These are phyloP conservation scores for Oncorhynchus clarkii DNA, from an alignment of 2,113 vertebrate species.

Conservation along the genomic window DNA sequence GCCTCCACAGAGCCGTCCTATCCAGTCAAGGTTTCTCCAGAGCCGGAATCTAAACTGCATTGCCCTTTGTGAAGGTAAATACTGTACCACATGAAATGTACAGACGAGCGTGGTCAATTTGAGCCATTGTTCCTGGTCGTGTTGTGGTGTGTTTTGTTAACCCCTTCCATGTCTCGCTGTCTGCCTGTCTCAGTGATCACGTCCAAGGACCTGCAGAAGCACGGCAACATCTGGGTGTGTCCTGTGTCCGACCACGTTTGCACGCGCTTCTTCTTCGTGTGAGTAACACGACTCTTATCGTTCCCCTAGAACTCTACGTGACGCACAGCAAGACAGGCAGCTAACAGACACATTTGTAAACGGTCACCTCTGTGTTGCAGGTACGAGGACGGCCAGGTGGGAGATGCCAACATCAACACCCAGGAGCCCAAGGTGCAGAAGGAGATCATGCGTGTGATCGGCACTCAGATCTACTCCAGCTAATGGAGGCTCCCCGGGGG, in stretches of 20 bases:
- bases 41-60: constrained; percentile 99
- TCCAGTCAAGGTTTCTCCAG: constrained; percentile 97
- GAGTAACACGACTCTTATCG: constrained; percentile 65
- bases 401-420: constrained; percentile 99
- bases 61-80: constrained; percentile 94
- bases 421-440: constrained; percentile 99
- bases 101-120: background rate
- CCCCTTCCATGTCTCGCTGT: background rate
- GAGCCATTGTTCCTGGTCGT: background rate
- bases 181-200: constrained; percentile 84
- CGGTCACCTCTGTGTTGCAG: constrained; percentile 63
- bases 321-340: too few relatives aligned
- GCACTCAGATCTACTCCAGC: constrained; percentile 98
- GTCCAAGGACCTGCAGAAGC: constrained; percentile 98
- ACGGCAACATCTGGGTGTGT: constrained; percentile 99
- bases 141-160: too few relatives aligned
- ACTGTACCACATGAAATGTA: background rate
- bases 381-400: constrained; percentile 98
- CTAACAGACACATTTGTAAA: too few relatives aligned
- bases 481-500: constrained; percentile 70
- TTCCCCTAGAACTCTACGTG: too few relatives aligned
- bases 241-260: constrained; percentile 98
- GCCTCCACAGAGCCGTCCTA: constrained; percentile 83
- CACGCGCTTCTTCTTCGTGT: constrained; percentile 99
- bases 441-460: constrained; percentile 99